Evolutionary conservation across 2,797 vertebrate species (phyloP).

Genomic region (Arnoldichthys spilopterus): DNA sequence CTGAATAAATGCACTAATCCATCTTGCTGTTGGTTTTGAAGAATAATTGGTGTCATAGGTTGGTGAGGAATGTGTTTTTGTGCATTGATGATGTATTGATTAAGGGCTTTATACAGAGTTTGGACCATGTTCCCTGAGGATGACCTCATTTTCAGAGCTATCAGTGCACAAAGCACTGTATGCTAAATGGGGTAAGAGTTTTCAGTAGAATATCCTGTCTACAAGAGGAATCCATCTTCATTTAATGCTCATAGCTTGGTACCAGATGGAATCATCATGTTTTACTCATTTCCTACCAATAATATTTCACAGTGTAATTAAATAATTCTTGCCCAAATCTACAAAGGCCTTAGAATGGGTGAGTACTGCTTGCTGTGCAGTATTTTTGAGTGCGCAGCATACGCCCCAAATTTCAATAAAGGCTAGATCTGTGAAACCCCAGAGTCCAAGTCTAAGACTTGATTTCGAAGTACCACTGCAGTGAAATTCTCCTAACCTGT

Average conservation of each 20-base stretch:
- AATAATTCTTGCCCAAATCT: not conserved
- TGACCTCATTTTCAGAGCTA: not conserved
- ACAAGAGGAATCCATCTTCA: not conserved
- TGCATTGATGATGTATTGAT: no score
- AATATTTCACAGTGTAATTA: not conserved
- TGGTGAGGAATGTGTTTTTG: no score
- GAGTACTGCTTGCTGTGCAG: not conserved
- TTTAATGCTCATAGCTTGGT: conserved; percentile 1
- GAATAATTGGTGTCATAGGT: not conserved
- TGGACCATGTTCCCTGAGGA: not conserved
- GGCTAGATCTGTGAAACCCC: not conserved
- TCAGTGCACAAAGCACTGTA: not conserved
- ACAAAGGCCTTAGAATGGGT: not conserved
- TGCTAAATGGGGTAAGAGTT: not conserved
- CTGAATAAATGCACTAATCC: not conserved
- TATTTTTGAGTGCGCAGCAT: not conserved
- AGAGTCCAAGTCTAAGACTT: not conserved
- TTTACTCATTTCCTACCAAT: conserved; percentile 30
- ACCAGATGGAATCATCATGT: conserved; percentile 41
- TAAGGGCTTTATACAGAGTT: no score
- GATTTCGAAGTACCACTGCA: not conserved
- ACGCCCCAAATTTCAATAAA: not conserved
- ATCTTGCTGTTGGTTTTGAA: not conserved
- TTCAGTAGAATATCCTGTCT: not conserved
- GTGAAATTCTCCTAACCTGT: not conserved